These are phyloP conservation scores for Eolophus roseicapilla DNA, from an alignment of 2,113 vertebrate genomes.

Conservation along the genomic window DNA sequence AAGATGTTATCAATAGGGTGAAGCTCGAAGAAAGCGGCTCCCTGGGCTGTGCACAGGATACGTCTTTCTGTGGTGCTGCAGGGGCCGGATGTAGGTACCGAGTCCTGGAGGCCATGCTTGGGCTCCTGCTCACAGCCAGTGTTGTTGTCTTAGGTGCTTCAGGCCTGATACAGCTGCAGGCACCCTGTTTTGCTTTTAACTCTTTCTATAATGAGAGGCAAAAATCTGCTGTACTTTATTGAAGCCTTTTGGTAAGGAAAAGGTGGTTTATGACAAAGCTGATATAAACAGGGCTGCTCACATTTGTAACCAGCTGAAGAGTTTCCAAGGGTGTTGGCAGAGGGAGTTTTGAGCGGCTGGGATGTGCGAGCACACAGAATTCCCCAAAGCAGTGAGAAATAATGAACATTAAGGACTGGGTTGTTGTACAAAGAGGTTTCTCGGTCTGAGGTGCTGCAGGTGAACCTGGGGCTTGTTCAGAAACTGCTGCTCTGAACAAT, in stretches of 20 bases:
- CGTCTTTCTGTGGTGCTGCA: neutral
- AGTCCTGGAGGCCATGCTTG: accelerated
- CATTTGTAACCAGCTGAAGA: neutral
- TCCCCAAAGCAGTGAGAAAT: neutral
- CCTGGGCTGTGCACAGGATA: neutral
- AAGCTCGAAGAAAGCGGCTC: neutral
- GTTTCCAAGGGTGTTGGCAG: neutral
- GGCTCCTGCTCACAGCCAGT: neutral
- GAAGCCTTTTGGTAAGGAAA: neutral
- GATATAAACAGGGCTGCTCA: neutral
- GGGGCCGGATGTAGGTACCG: accelerated
- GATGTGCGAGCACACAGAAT: neutral
- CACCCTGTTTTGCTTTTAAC: neutral
- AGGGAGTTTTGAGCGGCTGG: neutral
- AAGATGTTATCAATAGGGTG: neutral
- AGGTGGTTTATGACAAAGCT: neutral
- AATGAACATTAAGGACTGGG: accelerated
- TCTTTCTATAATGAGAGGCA: neutral
- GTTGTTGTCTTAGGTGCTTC: neutral
- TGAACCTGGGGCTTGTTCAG: neutral
- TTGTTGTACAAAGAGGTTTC: neutral
- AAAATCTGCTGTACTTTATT: neutral
- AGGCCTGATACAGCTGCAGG: neutral
- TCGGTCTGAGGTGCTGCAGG: neutral
- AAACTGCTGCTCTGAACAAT: neutral